Evolutionary conservation across 2,113 vertebrate genomes (phyloP), one percentile per base, ranked within the genome.

Genomic region (Etheostoma spectabile): DNA sequence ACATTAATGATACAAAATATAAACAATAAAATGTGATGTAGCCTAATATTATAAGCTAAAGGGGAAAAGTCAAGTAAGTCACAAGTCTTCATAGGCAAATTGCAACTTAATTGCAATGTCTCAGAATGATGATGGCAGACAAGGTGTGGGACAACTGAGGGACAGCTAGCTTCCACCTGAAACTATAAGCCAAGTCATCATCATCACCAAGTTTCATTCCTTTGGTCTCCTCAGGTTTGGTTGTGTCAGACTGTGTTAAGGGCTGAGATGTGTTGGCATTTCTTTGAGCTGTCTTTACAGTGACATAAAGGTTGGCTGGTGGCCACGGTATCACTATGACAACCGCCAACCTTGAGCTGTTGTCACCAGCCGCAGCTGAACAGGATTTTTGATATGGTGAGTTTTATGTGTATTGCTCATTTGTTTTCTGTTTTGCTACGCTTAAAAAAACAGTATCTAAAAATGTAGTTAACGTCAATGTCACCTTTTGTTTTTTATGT

Each of bases 311-410:
- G 18, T 60, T 49, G 60, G 55, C 6, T 6, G 0, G 56, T 60
- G 48, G 42, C 33, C 42, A 60, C 56, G 10, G 42, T 60, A 30
- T 72, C 16, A 3, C 24, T 15, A 27, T 27, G 68, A 71, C 53
- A 71, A 70, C 15, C 11, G 15, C 4, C n/a, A 70, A 70, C 55
- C 10, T 48, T 59, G 38, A 71, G 69, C 69, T 45, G 68, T 16
- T 42, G 35, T 70, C 69, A 46, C 22, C 38, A 19, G 69, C 53
- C 6, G 38, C 6, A 57, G 68, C 53, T 19, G 38, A 59, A 30
- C 38, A n/a, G 27, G 11, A 60, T 60, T 22, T 48, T 71, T 72
- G 68, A 71, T n/a, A 30, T 73, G 45, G 56, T 30, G 56, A 59
- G 49, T 51, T 35, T 30, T 27, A 61, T 59, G 22, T 60, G 21